Evolutionary conservation across 2,888 invertebrate genomes (phyloP).

Genomic region (Parasteatoda lunata): DNA sequence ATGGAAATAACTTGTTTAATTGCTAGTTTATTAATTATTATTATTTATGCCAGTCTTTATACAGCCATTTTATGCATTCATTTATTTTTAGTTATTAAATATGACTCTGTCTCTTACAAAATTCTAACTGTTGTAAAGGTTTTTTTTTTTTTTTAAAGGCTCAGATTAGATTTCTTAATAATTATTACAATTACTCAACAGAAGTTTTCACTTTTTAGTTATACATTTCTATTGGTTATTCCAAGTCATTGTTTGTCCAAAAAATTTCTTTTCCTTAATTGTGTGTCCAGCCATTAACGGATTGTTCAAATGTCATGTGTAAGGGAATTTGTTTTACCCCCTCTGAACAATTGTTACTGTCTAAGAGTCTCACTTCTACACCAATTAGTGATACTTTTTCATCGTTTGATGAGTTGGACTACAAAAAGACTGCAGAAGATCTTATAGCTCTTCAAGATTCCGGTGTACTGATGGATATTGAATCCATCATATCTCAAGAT

Average conservation of each 20-base stretch:
- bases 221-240: neutral
- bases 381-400: slow-evolving; percentile 33
- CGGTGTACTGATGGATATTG: slow-evolving; percentile 43
- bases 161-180: too few relatives aligned
- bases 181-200: too few relatives aligned
- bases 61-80: too few relatives aligned
- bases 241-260: neutral
- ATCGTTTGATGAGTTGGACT: slow-evolving; percentile 39
- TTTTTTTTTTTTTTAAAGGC: too few relatives aligned
- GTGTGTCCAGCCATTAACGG: slow-evolving; percentile 36
- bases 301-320: slow-evolving; percentile 49
- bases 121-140: too few relatives aligned
- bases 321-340: slow-evolving; percentile 17
- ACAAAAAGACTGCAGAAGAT: slow-evolving; percentile 26
- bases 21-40: too few relatives aligned
- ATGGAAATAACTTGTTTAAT: too few relatives aligned
- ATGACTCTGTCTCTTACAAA: too few relatives aligned
- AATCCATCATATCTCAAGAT: slow-evolving; percentile 53
- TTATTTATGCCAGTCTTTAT: too few relatives aligned
- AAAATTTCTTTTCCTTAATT: slow-evolving; percentile 25
- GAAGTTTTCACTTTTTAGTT: too few relatives aligned
- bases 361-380: slow-evolving; percentile 1
- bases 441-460: slow-evolving; percentile 16
- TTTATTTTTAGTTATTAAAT: too few relatives aligned
- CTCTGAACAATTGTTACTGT: slow-evolving; percentile 12